Evolutionary conservation across 2,888 invertebrate species (phyloP).

Genomic region (Brachyptera risi): DNA sequence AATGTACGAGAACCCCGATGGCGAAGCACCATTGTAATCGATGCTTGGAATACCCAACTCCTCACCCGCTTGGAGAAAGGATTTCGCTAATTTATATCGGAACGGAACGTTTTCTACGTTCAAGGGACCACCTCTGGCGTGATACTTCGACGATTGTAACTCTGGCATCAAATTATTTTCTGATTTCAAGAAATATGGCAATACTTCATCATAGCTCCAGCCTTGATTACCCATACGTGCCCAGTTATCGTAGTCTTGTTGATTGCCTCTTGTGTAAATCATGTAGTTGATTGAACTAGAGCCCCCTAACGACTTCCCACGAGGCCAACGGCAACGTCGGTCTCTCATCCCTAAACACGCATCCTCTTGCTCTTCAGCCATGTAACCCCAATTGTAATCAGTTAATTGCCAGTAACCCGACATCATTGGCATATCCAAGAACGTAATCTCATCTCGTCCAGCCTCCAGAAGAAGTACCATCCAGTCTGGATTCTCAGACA

Average conservation of each 20-base stretch:
- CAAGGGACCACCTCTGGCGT: too few relatives aligned
- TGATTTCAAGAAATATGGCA: constrained; percentile 41
- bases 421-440: constrained; percentile 57
- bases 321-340: constrained; percentile 36
- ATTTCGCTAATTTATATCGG: too few relatives aligned
- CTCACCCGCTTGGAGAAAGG: constrained; percentile 58
- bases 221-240: constrained; percentile 40
- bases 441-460: constrained; percentile 51
- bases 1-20: constrained; percentile 48
- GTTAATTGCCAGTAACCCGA: constrained; percentile 53
- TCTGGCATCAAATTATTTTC: too few relatives aligned
- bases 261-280: constrained; percentile 44
- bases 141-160: too few relatives aligned
- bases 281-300: constrained; percentile 58
- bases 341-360: constrained; percentile 47
- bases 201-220: constrained; percentile 46
- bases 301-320: constrained; percentile 44
- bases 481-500: constrained; percentile 59
- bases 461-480: constrained; percentile 64
- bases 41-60: constrained; percentile 49
- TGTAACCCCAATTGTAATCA: constrained; percentile 66
- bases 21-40: constrained; percentile 46
- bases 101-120: too few relatives aligned
- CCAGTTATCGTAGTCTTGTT: constrained; percentile 37
- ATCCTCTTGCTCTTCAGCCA: constrained; percentile 58